Conservation (phyloP, 2,888 invertebrate genomes). For the Saturnia japonica region DNA sequence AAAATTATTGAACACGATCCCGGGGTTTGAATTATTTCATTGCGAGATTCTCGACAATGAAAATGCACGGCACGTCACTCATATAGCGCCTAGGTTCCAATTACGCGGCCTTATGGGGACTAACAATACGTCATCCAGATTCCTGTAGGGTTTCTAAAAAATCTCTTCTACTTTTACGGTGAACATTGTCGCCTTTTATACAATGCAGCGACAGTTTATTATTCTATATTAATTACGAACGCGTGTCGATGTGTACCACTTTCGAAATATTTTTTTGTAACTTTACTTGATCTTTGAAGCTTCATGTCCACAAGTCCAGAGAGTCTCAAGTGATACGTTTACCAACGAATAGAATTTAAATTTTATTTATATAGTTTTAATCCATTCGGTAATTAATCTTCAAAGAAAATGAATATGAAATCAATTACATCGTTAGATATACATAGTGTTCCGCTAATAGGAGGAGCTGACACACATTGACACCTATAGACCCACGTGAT, state of each 20-base stretch:
- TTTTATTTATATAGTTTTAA: too few relatives aligned
- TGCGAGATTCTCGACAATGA: neutral
- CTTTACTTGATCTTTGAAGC: neutral
- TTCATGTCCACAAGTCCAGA: neutral
- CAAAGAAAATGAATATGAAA: neutral
- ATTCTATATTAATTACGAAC: neutral
- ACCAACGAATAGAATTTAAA: too few relatives aligned
- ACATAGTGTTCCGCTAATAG: neutral
- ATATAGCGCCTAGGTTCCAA: conserved; percentile 33
- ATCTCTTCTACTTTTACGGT: conserved; percentile 26
- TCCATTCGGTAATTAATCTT: neutral
- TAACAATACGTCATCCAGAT: conserved; percentile 50
- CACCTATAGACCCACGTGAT: conserved; percentile 19
- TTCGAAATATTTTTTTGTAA: neutral
- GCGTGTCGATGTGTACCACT: neutral
- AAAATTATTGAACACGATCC: neutral
- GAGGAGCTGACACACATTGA: neutral
- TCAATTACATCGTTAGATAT: conserved; percentile 3
- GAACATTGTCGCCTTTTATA: conserved; percentile 14
- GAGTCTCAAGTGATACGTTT: too few relatives aligned
- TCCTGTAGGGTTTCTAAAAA: conserved; percentile 48
- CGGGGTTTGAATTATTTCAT: neutral
- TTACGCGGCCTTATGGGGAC: conserved; percentile 50
- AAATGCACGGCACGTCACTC: conserved; percentile 16
- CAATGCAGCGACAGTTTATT: conserved; percentile 7